Percentiles rank a stretch among this genome's conserved stretches.
Conservation (phyloP, 2,113 vertebrate genomes). For the Erythrolamprus reginae region DNA sequence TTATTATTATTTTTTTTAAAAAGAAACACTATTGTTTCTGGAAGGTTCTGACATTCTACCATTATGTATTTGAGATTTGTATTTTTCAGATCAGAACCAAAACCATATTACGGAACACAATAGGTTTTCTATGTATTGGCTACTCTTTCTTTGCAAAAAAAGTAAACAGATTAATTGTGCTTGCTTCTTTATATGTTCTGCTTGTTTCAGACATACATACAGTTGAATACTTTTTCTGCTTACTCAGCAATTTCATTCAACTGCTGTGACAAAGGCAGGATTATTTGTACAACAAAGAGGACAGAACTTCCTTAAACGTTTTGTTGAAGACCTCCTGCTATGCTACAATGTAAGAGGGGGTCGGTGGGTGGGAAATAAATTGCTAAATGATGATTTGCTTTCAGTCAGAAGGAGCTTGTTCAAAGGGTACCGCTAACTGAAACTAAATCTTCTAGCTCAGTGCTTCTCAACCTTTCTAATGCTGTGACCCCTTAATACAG, state of each 20-base stretch:
- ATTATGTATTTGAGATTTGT: background rate
- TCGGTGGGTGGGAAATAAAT: too few species aligned
- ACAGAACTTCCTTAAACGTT: background rate
- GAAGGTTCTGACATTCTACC: background rate
- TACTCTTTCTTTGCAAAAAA: accelerated
- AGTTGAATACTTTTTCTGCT: background rate
- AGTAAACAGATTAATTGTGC: constrained; percentile 1
- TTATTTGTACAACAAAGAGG: background rate
- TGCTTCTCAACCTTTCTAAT: too few species aligned
- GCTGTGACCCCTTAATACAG: too few species aligned
- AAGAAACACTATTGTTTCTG: background rate
- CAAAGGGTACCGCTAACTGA: background rate
- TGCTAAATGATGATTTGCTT: background rate
- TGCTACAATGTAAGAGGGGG: too few species aligned
- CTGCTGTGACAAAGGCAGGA: background rate
- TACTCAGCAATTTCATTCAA: background rate
- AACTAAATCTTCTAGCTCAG: background rate
- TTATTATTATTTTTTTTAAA: too few species aligned
- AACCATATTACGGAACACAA: background rate
- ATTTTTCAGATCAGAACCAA: background rate
- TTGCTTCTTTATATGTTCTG: background rate
- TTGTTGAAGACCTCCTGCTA: background rate
- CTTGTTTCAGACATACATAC: background rate
- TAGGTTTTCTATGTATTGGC: background rate
- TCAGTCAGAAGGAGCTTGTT: background rate